phyloP scores from a whole-genome alignment of 2,113 vertebrate genomes.

The Lepus americanus region DNA sequence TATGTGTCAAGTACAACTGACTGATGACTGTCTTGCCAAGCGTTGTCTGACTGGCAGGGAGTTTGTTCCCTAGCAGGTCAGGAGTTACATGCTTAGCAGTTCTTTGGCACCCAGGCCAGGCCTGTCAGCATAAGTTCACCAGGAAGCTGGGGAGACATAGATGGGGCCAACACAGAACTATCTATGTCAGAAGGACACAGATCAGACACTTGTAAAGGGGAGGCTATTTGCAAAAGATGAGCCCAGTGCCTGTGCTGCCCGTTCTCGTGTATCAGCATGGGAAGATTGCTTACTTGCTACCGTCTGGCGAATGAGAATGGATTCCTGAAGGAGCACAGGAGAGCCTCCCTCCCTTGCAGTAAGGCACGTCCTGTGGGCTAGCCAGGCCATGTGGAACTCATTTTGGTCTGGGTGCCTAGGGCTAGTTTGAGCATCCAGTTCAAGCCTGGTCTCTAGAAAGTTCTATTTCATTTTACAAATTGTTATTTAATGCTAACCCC shows the following conservation, averaged over 20 bases:
- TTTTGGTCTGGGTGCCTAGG: not conserved
- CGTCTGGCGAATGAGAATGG: not conserved
- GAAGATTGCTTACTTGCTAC: not conserved
- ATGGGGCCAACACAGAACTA: not conserved
- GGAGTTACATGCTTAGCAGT: not conserved
- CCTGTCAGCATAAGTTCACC: not conserved
- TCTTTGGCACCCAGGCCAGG: not conserved
- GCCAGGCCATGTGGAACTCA: not conserved
- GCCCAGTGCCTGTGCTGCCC: not conserved
- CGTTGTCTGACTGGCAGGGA: fast-evolving
- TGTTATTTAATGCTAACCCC: not conserved
- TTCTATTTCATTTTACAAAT: not conserved
- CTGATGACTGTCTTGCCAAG: not conserved
- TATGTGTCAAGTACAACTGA: not conserved
- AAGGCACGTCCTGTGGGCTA: not conserved
- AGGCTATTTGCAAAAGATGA: not conserved
- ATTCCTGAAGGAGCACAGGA: not conserved
- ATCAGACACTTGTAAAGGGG: not conserved
- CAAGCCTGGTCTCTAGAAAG: not conserved
- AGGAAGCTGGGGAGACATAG: not conserved
- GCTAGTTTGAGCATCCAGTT: not conserved
- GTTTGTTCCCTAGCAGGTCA: not conserved
- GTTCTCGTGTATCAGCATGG: not conserved
- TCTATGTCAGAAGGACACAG: not conserved
- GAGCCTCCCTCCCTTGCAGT: too few relatives aligned